A percentile compares a stretch with the other conserved stretches of the same genome.
phyloP scores from a whole-genome alignment of 2,113 vertebrate species.

The Chloropsis hardwickii region DNA sequence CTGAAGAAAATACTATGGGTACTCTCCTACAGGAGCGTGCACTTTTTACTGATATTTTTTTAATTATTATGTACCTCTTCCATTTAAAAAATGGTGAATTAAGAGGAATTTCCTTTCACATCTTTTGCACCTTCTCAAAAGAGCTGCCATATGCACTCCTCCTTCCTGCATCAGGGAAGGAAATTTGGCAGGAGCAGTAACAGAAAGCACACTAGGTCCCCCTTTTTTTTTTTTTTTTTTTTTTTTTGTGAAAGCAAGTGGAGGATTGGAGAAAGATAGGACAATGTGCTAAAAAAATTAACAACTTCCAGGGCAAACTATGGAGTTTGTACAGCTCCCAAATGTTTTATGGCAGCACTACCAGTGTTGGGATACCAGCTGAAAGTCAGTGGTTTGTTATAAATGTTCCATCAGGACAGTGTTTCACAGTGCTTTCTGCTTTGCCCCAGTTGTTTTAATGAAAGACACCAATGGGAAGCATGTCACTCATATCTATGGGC shows the following conservation, averaged over 20 bases:
- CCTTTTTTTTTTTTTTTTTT: too few relatives aligned
- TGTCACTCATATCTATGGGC: not conserved
- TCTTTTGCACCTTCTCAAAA: not conserved
- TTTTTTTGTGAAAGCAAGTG: not conserved
- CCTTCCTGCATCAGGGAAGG: not conserved
- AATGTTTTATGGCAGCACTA: not conserved
- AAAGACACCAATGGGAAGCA: not conserved
- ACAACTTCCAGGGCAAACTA: not conserved
- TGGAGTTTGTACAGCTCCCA: fast-evolving
- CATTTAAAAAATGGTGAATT: not conserved
- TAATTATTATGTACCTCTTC: not conserved
- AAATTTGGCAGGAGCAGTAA: not conserved
- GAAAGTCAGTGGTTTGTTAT: not conserved
- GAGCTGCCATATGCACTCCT: not conserved
- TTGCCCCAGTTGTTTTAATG: not conserved
- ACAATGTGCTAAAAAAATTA: not conserved
- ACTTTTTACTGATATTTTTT: not conserved
- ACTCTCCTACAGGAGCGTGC: not conserved
- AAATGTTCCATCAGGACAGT: not conserved
- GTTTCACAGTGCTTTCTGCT: not conserved
- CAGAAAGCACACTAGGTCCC: not conserved
- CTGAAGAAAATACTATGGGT: not conserved
- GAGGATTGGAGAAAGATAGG: not conserved
- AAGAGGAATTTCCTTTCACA: not conserved
- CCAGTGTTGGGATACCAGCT: not conserved